These are phyloP conservation scores for Orientallactaga sibirica DNA, from an alignment of 2,797 vertebrate species.

Conservation along the genomic window DNA sequence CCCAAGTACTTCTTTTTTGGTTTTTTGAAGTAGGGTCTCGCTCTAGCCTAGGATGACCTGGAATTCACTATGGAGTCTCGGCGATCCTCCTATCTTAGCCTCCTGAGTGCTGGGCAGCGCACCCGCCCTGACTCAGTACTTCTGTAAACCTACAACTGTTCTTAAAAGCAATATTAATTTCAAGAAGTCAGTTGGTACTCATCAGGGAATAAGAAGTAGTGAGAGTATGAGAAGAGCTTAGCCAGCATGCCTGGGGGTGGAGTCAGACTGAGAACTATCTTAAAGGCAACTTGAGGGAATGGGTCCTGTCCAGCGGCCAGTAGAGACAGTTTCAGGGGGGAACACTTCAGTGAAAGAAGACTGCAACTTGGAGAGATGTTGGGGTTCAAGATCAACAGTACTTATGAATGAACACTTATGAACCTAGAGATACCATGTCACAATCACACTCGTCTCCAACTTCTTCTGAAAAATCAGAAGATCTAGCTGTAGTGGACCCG, in stretches of 20 bases:
- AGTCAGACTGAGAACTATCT: not conserved
- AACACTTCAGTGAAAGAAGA: not conserved
- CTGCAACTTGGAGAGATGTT: not conserved
- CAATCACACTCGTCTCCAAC: not conserved
- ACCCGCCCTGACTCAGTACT: not conserved
- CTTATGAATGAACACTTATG: not conserved
- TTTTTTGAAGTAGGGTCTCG: too few relatives aligned
- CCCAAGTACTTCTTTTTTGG: not conserved
- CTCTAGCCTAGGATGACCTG: too few relatives aligned
- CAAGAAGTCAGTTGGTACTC: not conserved
- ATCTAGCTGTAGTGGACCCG: not conserved
- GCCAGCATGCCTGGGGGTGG: not conserved
- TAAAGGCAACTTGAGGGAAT: not conserved
- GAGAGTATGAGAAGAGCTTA: not conserved
- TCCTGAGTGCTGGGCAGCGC: too few relatives aligned
- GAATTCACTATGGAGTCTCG: too few relatives aligned
- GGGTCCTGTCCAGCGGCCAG: not conserved
- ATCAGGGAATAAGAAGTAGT: not conserved
- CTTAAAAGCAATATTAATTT: conserved; percentile 11
- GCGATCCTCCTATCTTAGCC: too few relatives aligned
- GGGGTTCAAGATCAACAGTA: conserved; percentile 9
- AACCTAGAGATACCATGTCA: not conserved
- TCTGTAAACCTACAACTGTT: conserved; percentile 7
- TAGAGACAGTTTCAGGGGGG: not conserved
- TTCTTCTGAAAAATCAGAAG: conserved; percentile 37